Percentiles rank a stretch among this genome's conserved stretches.
phyloP scores from a whole-genome alignment of 1,140 invertebrate species.

The Drosophila obscura region DNA sequence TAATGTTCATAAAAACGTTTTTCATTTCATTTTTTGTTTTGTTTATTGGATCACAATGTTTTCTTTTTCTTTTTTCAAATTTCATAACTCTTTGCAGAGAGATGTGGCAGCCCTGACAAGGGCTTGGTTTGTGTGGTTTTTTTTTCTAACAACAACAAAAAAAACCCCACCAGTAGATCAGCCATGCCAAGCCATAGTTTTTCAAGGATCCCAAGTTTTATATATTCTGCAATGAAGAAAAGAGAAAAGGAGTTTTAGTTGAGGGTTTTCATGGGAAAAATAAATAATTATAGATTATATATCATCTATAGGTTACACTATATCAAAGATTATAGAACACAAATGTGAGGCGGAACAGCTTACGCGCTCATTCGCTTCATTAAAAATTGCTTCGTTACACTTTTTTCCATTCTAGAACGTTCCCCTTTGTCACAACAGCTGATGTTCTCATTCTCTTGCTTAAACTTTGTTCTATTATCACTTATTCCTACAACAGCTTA shows the following conservation, averaged over 20 bases:
- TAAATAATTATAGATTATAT: too few relatives aligned
- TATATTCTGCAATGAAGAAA: constrained; percentile 44
- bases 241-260: not conserved
- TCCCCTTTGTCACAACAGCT: not conserved
- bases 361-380: too few relatives aligned
- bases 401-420: too few relatives aligned
- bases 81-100: constrained; percentile 70
- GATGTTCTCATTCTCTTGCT: too few relatives aligned
- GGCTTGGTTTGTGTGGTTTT: constrained; percentile 38
- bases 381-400: too few relatives aligned
- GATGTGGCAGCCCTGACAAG: constrained; percentile 75
- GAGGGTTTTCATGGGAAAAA: too few relatives aligned
- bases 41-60: constrained; percentile 81
- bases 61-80: constrained; percentile 65
- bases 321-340: too few relatives aligned
- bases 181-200: constrained; percentile 49
- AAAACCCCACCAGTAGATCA: constrained; percentile 17
- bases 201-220: constrained; percentile 53
- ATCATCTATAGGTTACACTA: too few relatives aligned
- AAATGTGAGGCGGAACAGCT: too few relatives aligned
- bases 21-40: constrained; percentile 60
- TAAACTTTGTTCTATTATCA: too few relatives aligned
- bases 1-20: constrained; percentile 71
- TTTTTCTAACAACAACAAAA: constrained; percentile 27
- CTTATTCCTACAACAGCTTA: too few relatives aligned